Evolutionary conservation across 2,113 vertebrate genomes (phyloP).

Genomic region (Beaufortia kweichowensis): DNA sequence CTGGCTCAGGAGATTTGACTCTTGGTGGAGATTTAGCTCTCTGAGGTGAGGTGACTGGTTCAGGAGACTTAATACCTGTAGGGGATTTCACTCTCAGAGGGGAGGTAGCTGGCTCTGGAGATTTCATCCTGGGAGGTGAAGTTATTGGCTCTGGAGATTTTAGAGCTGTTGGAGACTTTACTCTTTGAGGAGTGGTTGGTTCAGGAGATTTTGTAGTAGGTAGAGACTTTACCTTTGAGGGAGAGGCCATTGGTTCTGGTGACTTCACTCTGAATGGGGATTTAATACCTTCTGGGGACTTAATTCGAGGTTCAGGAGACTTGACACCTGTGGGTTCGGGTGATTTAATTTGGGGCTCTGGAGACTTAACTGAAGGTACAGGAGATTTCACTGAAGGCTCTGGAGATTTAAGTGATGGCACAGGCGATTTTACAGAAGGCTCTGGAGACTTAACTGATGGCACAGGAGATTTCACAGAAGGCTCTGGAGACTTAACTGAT

Average conservation of each 20-base stretch:
- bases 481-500: slow-evolving; percentile 78
- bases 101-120: slow-evolving; percentile 64
- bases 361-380: slow-evolving; percentile 79
- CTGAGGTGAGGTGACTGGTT: slow-evolving; percentile 80
- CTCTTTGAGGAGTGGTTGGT: slow-evolving; percentile 70
- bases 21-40: slow-evolving; percentile 83
- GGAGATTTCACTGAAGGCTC: slow-evolving; percentile 59
- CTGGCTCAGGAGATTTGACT: slow-evolving; percentile 74
- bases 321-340: slow-evolving; percentile 69
- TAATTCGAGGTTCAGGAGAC: slow-evolving; percentile 62
- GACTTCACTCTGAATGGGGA: slow-evolving; percentile 74
- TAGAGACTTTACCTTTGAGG: slow-evolving; percentile 60
- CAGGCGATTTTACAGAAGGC: slow-evolving; percentile 28
- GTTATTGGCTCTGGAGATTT: slow-evolving; percentile 83
- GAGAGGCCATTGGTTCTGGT: slow-evolving; percentile 76
- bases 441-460: slow-evolving; percentile 49
- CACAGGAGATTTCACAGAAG: slow-evolving; percentile 79
- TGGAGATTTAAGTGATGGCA: slow-evolving; percentile 41
- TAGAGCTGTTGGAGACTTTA: slow-evolving; percentile 75
- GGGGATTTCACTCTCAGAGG: slow-evolving; percentile 73
- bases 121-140: slow-evolving; percentile 79
- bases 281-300: slow-evolving; percentile 50
- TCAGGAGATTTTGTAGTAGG: slow-evolving; percentile 50
- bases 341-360: slow-evolving; percentile 75
- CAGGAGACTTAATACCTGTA: slow-evolving; percentile 73